These are phyloP conservation scores for Thamnaconus septentrionalis DNA, from an alignment of 2,113 vertebrate genomes.

Conservation along the genomic window DNA sequence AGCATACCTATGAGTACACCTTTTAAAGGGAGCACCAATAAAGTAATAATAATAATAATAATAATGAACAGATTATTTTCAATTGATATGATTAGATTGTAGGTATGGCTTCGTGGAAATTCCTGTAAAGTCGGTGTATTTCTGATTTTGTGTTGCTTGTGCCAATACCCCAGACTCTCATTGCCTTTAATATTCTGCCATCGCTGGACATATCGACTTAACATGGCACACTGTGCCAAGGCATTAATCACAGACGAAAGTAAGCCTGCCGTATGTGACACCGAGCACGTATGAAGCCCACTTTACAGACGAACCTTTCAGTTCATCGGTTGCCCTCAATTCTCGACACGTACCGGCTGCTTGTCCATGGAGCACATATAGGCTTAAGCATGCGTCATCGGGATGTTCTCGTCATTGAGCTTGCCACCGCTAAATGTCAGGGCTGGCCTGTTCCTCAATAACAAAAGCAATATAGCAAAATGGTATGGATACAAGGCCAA, in stretches of 20 bases:
- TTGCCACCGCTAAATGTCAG: slow-evolving; percentile 8
- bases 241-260: slow-evolving; percentile 7
- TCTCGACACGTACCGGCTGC: neutral
- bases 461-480: slow-evolving; percentile 25
- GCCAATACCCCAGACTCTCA: slow-evolving; percentile 21
- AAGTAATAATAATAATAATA: too few relatives aligned
- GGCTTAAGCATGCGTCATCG: too few relatives aligned
- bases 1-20: too few relatives aligned
- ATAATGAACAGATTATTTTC: neutral
- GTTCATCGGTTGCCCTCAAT: too few relatives aligned
- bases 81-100: too few relatives aligned
- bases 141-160: slow-evolving; percentile 11
- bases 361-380: slow-evolving; percentile 5
- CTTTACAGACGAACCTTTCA: too few relatives aligned
- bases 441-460: slow-evolving; percentile 12
- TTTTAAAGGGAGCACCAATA: too few relatives aligned
- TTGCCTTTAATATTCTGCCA: slow-evolving; percentile 12
- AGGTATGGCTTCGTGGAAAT: too few relatives aligned
- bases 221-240: neutral
- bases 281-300: too few relatives aligned
- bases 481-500: slow-evolving; percentile 1
- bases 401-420: neutral
- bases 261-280: too few relatives aligned
- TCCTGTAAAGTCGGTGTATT: neutral
- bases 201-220: neutral